Evolutionary conservation across 1,140 invertebrate species (phyloP).

Genomic region (Nasonia giraulti): DNA sequence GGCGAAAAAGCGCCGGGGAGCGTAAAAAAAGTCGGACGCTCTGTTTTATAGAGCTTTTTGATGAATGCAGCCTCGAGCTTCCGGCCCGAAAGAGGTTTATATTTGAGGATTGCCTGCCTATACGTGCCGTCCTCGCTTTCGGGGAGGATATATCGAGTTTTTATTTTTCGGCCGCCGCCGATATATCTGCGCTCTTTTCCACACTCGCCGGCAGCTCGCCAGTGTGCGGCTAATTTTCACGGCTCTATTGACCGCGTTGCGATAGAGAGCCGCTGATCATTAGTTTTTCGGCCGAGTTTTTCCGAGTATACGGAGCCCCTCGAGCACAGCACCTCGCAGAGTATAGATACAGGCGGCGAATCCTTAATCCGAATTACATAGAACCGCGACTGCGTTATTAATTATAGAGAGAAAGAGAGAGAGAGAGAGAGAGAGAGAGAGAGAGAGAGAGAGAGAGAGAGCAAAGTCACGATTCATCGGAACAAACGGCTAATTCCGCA

Average conservation of each 20-base stretch:
- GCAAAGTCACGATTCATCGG: slow-evolving; percentile 1
- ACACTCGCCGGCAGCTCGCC: background rate
- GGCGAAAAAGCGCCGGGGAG: background rate
- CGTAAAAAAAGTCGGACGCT: background rate
- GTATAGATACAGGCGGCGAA: background rate
- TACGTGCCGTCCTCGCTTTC: background rate
- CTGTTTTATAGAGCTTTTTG: slow-evolving; percentile 4
- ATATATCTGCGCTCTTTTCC: background rate
- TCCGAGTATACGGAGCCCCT: background rate
- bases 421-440: too few relatives aligned
- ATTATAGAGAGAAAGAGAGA: too few relatives aligned
- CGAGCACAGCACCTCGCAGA: background rate
- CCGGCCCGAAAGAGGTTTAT: slow-evolving; percentile 11
- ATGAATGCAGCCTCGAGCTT: slow-evolving; percentile 1
- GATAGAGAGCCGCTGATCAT: background rate
- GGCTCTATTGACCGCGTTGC: too few relatives aligned
- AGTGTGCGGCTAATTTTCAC: too few relatives aligned
- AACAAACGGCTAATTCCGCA: slow-evolving; percentile 12
- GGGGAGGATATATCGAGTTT: background rate
- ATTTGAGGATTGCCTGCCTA: background rate
- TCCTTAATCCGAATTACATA: background rate
- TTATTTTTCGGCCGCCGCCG: background rate
- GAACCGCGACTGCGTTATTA: background rate
- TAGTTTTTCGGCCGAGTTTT: too few relatives aligned
- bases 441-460: too few relatives aligned